These are phyloP conservation scores for Bombus breviceps DNA, from an alignment of 1,140 invertebrate species.

Conservation along the genomic window DNA sequence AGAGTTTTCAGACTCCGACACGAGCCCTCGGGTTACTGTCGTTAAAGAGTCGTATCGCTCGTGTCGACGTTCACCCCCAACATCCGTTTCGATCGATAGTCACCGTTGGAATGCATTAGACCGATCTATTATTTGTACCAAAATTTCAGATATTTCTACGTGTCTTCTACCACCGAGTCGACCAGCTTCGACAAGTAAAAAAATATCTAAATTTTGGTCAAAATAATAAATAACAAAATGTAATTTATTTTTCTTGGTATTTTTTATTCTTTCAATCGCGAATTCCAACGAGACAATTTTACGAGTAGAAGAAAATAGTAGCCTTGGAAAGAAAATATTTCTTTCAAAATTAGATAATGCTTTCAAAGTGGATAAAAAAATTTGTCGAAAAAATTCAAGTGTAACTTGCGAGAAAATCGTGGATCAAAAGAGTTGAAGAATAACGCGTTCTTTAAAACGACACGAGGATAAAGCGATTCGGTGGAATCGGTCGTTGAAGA, in stretches of 20 bases:
- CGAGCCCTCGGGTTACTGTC: conserved; percentile 54
- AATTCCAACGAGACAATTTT: background rate
- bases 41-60: conserved; percentile 59
- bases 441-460: conserved; percentile 44
- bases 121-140: background rate
- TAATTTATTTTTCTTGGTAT: background rate
- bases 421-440: conserved; percentile 37
- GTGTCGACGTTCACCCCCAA: conserved; percentile 43
- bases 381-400: too few relatives aligned
- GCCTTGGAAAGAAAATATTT: background rate
- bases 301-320: too few relatives aligned
- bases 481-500: conserved; percentile 47
- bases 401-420: conserved; percentile 14
- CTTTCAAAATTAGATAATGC: background rate
- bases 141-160: background rate
- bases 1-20: conserved; percentile 62
- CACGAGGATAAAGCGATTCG: conserved; percentile 51
- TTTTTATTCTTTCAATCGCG: too few relatives aligned
- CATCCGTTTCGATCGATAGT: conserved; percentile 44
- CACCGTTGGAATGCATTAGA: conserved; percentile 7
- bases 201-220: background rate
- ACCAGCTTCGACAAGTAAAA: background rate
- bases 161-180: background rate
- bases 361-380: background rate
- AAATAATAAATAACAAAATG: background rate